Conservation (phyloP, 2,113 vertebrate species). For the Burhinus bistriatus region DNA sequence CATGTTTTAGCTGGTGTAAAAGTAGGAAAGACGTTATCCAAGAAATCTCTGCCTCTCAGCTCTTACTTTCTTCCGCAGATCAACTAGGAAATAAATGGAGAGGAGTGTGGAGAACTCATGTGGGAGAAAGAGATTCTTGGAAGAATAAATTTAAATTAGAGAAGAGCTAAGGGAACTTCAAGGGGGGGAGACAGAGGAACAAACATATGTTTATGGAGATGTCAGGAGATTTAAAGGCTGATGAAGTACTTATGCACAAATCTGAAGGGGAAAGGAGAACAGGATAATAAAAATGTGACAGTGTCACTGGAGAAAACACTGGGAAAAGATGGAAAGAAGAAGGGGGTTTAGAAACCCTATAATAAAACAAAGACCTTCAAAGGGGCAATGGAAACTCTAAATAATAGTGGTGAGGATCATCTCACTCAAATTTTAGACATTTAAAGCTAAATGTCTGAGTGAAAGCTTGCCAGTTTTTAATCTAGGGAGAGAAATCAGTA, state of each 20-base stretch:
- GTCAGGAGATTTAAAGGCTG: conserved; percentile 44
- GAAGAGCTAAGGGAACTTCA: conserved; percentile 1
- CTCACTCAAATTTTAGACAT: background rate
- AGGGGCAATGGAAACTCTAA: background rate
- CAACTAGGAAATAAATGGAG: background rate
- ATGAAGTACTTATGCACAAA: conserved; percentile 20
- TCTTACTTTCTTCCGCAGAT: background rate
- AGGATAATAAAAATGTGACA: conserved; percentile 3
- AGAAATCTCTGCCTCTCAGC: background rate
- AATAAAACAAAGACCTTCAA: background rate
- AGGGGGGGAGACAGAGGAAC: background rate
- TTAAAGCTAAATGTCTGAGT: background rate
- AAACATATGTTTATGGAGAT: conserved; percentile 40
- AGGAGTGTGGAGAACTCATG: background rate
- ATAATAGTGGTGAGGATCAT: background rate
- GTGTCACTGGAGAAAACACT: background rate
- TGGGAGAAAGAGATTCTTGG: background rate
- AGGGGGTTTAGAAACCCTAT: background rate
- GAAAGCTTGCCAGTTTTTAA: background rate
- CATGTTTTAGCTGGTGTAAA: background rate
- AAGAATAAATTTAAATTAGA: conserved; percentile 17
- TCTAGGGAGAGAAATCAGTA: background rate
- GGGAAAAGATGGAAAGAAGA: background rate
- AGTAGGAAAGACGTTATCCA: background rate
- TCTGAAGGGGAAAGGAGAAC: background rate